phyloP scores from a whole-genome alignment of 1,140 invertebrate genomes.

The Forficula auricularia region DNA sequence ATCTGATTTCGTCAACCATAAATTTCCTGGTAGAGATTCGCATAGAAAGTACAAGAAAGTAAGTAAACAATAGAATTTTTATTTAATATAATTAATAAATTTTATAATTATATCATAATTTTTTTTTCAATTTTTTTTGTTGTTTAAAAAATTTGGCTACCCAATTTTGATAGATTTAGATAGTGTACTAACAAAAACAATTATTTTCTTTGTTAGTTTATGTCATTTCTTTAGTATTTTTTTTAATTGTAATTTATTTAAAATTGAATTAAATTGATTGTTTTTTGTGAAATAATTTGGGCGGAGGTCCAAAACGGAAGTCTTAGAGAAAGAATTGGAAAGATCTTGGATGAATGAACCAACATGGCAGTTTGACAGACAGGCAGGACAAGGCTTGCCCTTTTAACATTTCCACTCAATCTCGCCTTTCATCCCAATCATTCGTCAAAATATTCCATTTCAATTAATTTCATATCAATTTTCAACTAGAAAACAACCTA shows the following conservation, averaged over 20 bases:
- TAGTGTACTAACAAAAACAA: too few relatives aligned
- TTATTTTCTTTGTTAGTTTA: slow-evolving; percentile 1
- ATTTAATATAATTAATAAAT: too few relatives aligned
- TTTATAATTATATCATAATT: too few relatives aligned
- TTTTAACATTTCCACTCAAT: too few relatives aligned
- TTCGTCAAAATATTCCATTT: too few relatives aligned
- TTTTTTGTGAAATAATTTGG: slow-evolving; percentile 5
- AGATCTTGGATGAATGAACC: slow-evolving; percentile 7
- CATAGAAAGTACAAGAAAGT: slow-evolving; percentile 13
- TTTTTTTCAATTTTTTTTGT: too few relatives aligned
- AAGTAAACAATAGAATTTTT: slow-evolving; percentile 15
- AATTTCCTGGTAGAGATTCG: slow-evolving; percentile 18
- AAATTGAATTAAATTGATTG: slow-evolving; percentile 3
- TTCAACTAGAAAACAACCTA: too few relatives aligned
- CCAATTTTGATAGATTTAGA: too few relatives aligned
- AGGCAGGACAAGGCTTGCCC: too few relatives aligned
- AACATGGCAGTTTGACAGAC: slow-evolving; percentile 14
- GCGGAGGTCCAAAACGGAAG: slow-evolving; percentile 13
- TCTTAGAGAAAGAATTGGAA: slow-evolving; percentile 5
- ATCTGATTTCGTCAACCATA: slow-evolving; percentile 18
- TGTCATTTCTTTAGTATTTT: neutral
- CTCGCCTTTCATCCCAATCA: too few relatives aligned
- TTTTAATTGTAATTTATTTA: neutral
- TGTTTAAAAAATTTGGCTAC: too few relatives aligned
- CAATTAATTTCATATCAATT: too few relatives aligned